phyloP scores from a whole-genome alignment of 2,797 vertebrate genomes.

The Chaunax sp. region DNA sequence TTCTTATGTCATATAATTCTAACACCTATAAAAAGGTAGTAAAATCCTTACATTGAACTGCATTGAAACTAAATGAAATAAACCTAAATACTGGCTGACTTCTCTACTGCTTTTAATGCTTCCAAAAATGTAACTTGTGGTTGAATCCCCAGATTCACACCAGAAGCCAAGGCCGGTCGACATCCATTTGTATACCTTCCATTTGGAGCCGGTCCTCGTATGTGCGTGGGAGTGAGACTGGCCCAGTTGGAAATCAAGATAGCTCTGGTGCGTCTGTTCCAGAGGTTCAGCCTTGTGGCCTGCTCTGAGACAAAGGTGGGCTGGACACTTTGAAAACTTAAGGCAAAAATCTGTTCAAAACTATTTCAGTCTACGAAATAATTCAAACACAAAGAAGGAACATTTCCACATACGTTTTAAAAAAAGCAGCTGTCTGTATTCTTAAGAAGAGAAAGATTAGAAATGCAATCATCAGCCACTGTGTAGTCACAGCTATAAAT shows the following conservation, averaged over 20 bases:
- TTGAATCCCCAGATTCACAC: conserved; percentile 86
- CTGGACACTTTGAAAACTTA: not conserved
- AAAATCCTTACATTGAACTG: not conserved
- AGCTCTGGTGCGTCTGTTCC: conserved; percentile 86
- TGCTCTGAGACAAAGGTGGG: conserved; percentile 83
- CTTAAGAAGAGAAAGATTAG: too few species aligned
- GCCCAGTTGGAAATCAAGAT: conserved; percentile 92
- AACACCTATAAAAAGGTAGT: not conserved
- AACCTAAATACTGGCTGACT: not conserved
- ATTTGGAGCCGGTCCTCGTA: conserved; percentile 93
- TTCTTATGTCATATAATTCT: too few species aligned
- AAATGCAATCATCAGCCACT: too few species aligned
- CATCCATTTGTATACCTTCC: conserved; percentile 93
- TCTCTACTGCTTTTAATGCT: not conserved
- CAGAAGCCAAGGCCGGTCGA: conserved; percentile 83
- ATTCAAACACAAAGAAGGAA: not conserved
- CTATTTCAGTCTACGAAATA: not conserved
- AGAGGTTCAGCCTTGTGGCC: conserved; percentile 84
- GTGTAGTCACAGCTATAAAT: too few species aligned
- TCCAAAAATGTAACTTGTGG: not conserved
- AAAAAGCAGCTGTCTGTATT: too few species aligned
- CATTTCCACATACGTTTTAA: too few species aligned
- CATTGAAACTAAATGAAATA: not conserved
- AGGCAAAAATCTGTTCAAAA: not conserved
- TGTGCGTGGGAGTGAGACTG: conserved; percentile 92